A percentile compares a stretch with the other conserved stretches of the same genome.
These are phyloP conservation scores for Alethe castanea DNA, from an alignment of 2,113 vertebrate species.

Conservation along the genomic window DNA sequence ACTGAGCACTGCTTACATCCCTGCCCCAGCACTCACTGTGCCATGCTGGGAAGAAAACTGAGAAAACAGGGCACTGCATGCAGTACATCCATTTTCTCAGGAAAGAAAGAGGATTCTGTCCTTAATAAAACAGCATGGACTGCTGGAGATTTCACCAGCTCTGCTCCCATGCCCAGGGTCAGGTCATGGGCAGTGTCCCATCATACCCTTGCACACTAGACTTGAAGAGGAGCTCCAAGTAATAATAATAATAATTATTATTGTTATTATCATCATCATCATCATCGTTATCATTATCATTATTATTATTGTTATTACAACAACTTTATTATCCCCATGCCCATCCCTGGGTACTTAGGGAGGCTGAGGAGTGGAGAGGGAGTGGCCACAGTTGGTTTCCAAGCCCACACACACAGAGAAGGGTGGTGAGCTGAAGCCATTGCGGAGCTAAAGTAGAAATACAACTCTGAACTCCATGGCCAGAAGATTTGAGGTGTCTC, in stretches of 20 bases:
- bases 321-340: not conserved
- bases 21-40: not conserved
- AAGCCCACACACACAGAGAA: not conserved
- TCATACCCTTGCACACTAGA: fast-evolving
- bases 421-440: not conserved
- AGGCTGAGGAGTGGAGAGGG: not conserved
- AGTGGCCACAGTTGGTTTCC: not conserved
- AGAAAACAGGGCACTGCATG: not conserved
- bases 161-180: fast-evolving
- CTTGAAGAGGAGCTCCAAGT: not conserved
- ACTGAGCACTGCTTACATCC: not conserved
- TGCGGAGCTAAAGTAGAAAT: not conserved
- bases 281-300: too few species aligned
- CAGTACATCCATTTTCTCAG: not conserved
- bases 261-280: too few species aligned
- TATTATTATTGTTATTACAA: too few species aligned
- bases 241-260: too few species aligned
- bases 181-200: not conserved
- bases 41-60: not conserved
- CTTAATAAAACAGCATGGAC: not conserved
- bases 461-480: not conserved
- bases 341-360: not conserved
- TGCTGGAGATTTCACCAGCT: not conserved
- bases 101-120: not conserved
- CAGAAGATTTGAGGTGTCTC: not conserved